phyloP scores from a whole-genome alignment of 2,113 vertebrate genomes.

The Urocynchramus pylzowi region DNA sequence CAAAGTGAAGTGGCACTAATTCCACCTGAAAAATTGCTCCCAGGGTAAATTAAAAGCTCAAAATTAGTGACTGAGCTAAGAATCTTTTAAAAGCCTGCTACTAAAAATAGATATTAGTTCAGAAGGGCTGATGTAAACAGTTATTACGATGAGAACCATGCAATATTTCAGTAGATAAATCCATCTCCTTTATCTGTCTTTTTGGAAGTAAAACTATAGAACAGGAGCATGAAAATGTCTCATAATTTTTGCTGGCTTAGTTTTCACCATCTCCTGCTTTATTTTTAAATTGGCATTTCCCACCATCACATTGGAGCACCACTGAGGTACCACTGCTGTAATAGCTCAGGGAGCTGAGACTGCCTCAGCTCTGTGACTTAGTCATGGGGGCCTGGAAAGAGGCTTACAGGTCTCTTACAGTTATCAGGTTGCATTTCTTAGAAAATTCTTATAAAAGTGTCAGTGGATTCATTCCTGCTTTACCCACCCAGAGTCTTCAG shows the following conservation, averaged over 20 bases:
- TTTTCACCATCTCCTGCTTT: rapidly evolving
- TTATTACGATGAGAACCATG: neutral
- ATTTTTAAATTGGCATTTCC: neutral
- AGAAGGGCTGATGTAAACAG: neutral
- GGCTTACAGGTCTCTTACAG: too few species aligned
- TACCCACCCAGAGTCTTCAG: neutral
- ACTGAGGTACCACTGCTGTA: neutral
- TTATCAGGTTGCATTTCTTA: neutral
- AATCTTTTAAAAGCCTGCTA: neutral
- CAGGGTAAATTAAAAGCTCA: neutral
- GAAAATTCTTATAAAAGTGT: neutral
- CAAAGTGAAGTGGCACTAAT: neutral
- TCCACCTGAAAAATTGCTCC: neutral
- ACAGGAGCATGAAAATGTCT: neutral
- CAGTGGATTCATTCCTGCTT: neutral
- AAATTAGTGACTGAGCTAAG: neutral
- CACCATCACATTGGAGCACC: neutral
- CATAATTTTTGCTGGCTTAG: neutral
- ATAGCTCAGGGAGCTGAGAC: neutral
- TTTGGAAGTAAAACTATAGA: neutral
- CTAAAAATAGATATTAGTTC: neutral
- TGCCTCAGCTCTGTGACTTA: neutral
- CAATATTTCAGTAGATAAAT: neutral
- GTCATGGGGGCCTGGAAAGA: neutral
- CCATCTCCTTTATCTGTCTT: neutral